A percentile compares a stretch with the other conserved stretches of the same genome.
Evolutionary conservation across 2,888 invertebrate species (phyloP).

Genomic region (Stenurella melanura): DNA sequence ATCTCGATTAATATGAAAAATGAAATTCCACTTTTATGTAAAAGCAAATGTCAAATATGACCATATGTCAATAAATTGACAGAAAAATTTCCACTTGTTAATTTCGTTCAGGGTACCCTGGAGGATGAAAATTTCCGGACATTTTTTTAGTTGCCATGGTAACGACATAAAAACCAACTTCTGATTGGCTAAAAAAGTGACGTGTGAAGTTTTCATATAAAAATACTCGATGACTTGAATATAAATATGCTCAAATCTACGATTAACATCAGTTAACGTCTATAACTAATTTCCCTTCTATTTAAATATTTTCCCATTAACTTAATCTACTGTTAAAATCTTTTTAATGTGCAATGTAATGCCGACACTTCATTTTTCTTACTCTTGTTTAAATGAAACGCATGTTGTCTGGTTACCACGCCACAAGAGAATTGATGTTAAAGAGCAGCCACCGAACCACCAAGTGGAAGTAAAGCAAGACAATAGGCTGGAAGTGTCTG

Average conservation of each 20-base stretch:
- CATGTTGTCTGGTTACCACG: conserved; percentile 5
- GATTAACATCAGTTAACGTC: not conserved
- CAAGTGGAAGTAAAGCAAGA: conserved; percentile 39
- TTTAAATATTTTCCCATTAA: conserved; percentile 36
- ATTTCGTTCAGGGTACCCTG: too few species aligned
- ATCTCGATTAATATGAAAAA: too few species aligned
- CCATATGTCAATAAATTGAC: too few species aligned
- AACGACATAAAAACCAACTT: too few species aligned
- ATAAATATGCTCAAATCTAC: not conserved
- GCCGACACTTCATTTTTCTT: conserved; percentile 17
- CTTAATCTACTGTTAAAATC: conserved; percentile 19
- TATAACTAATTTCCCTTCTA: conserved; percentile 14
- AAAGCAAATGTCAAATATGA: too few species aligned
- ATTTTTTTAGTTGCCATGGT: too few species aligned
- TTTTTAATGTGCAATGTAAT: conserved; percentile 35
- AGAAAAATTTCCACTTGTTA: too few species aligned
- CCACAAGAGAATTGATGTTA: conserved; percentile 29
- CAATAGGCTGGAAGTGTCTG: conserved; percentile 31
- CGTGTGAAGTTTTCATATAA: too few species aligned
- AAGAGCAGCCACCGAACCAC: conserved; percentile 34
- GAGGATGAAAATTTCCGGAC: too few species aligned
- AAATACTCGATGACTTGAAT: too few species aligned
- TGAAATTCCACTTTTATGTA: too few species aligned
- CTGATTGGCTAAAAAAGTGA: too few species aligned
- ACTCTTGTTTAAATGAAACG: conserved; percentile 4